Evolutionary conservation across 2,113 vertebrate species (phyloP).

Genomic region (Dascyllus trimaculatus): DNA sequence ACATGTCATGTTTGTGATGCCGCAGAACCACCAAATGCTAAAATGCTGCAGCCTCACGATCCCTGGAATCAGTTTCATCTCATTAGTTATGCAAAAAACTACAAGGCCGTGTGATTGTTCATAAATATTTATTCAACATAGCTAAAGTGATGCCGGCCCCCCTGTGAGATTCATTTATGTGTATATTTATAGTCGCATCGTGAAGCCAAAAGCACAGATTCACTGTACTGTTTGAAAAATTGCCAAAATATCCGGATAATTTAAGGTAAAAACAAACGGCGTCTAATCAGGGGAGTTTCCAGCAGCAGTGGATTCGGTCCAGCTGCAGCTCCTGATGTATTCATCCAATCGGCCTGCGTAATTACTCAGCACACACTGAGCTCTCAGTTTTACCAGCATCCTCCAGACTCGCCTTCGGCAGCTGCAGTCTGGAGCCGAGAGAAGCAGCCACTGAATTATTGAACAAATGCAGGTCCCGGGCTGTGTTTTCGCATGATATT

Average conservation of each 20-base stretch:
- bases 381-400: conserved; percentile 33
- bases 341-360: conserved; percentile 11
- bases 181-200: too few relatives aligned
- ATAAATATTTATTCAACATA: too few relatives aligned
- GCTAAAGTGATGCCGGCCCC: too few relatives aligned
- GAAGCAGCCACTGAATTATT: conserved; percentile 65
- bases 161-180: too few relatives aligned
- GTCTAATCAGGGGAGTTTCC: not conserved
- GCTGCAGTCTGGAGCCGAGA: conserved; percentile 11
- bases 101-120: too few relatives aligned
- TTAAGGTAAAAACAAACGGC: not conserved
- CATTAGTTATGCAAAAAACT: too few relatives aligned
- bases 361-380: conserved; percentile 21
- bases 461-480: conserved; percentile 63
- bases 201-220: too few relatives aligned
- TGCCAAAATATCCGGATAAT: conserved; percentile 6
- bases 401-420: conserved; percentile 50
- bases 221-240: not conserved
- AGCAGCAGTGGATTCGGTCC: not conserved
- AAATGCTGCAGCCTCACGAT: too few relatives aligned
- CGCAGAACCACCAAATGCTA: too few relatives aligned
- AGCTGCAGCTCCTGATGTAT: conserved; percentile 6
- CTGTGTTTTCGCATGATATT: conserved; percentile 66
- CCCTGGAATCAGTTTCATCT: too few relatives aligned
- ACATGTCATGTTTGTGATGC: too few relatives aligned